phyloP scores from a whole-genome alignment of 2,113 vertebrate species.

The Amphiprion ocellaris region DNA sequence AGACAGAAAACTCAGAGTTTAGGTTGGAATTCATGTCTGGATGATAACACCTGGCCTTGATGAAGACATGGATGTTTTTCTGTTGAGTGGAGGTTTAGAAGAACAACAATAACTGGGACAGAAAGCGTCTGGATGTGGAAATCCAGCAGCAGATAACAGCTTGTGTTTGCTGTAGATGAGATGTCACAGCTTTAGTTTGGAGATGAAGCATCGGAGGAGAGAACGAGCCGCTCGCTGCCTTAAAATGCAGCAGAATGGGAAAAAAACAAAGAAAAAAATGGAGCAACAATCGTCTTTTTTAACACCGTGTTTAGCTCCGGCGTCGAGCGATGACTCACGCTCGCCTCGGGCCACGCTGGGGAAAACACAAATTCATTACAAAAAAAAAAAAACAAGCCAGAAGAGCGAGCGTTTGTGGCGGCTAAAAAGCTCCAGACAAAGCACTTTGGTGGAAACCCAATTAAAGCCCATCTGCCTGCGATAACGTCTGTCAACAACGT shows the following conservation, averaged over 20 bases:
- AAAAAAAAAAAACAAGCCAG: too few species aligned
- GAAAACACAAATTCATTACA: constrained; percentile 7
- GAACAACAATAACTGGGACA: constrained; percentile 14
- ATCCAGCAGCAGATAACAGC: constrained; percentile 44
- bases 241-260: constrained; percentile 45
- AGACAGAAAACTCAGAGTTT: too few species aligned
- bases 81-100: constrained; percentile 2
- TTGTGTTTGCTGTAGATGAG: constrained; percentile 47
- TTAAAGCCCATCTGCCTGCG: constrained; percentile 6
- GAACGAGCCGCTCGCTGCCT: neutral
- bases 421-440: constrained; percentile 20
- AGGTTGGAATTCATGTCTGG: too few species aligned
- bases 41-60: too few species aligned
- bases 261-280: neutral
- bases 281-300: constrained; percentile 1
- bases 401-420: neutral
- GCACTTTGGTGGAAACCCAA: constrained; percentile 25
- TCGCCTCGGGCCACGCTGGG: neutral
- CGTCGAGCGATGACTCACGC: constrained; percentile 36
- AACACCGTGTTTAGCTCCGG: constrained; percentile 9
- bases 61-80: too few species aligned
- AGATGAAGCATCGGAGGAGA: neutral
- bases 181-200: constrained; percentile 31
- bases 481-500: constrained; percentile 23
- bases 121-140: neutral